phyloP scores from a whole-genome alignment of 2,113 vertebrate genomes.

The Polyodon spathula region DNA sequence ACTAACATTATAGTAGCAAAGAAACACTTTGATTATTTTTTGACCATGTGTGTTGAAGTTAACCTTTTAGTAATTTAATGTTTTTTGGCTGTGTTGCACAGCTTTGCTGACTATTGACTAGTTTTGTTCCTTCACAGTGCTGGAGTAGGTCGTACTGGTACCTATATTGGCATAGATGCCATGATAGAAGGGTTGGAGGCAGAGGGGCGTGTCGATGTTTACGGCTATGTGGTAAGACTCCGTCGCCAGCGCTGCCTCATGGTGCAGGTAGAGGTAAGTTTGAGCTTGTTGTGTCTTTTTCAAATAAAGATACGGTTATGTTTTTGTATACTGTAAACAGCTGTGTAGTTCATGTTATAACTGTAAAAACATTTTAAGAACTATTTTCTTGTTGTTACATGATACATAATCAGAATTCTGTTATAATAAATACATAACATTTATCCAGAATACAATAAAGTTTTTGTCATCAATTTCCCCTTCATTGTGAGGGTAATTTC shows the following conservation, averaged over 20 bases:
- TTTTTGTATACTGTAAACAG: no score
- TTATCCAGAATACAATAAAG: no score
- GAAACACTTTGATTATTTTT: not conserved
- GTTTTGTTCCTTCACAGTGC: conserved; percentile 52
- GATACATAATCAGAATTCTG: no score
- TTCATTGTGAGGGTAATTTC: no score
- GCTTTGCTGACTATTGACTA: not conserved
- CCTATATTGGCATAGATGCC: conserved; percentile 88
- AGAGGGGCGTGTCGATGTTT: conserved; percentile 81
- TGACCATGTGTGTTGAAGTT: not conserved
- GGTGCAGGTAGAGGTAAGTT: conserved; percentile 94
- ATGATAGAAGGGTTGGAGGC: conserved; percentile 88
- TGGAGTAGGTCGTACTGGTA: conserved; percentile 88
- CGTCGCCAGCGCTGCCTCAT: conserved; percentile 88
- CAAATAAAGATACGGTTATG: no score
- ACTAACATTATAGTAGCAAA: no score
- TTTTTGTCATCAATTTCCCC: no score
- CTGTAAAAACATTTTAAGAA: no score
- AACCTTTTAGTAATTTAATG: not conserved
- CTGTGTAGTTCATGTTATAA: no score
- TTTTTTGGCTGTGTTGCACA: not conserved
- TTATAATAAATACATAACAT: no score
- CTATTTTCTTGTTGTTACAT: no score
- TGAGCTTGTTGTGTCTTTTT: not conserved
- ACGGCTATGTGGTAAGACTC: conserved; percentile 78